Base-by-base conservation (phyloP, 1,140 invertebrate genomes). In the Penaeus indicus region DNA sequence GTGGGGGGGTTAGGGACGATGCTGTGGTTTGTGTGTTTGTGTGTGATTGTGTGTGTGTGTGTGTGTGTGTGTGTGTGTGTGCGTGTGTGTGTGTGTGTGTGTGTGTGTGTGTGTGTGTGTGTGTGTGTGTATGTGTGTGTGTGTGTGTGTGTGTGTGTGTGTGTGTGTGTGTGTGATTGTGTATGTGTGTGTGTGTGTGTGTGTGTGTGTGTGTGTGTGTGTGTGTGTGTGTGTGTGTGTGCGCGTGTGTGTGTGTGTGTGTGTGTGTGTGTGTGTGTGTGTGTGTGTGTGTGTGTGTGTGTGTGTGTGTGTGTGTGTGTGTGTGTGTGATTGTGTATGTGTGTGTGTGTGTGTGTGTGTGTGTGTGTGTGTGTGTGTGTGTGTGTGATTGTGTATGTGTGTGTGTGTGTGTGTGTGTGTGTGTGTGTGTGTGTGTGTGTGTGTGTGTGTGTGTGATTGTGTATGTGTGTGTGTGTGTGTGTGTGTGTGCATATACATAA, bases 251-350 rank as follows among this genome's bases (percentile, higher is more conserved):
- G n/a, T 72, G 2, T 72, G 10, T 72, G n/a, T 72, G n/a, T 72
- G 38, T 25, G n/a, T 72, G n/a, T 72, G n/a, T 72, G n/a, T 72
- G 4, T 72, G n/a, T 72, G n/a, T 72, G n/a, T 72, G n/a, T 72
- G n/a, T 72, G n/a, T 72, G n/a, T 72, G 10, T 72, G n/a, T 72
- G 10, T 10, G n/a, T 72, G 27, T 72, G n/a, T 72, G n/a, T 72
- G n/a, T n/a, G n/a, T 72, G n/a, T 72, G n/a, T 72, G n/a, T 72
- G n/a, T 72, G n/a, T 72, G n/a, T 72, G 10, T 75, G n/a, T 75
- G 27, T 75, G n/a, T 75, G n/a, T 75, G 7, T 75, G n/a, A 13
- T 42, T 47, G 42, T 72, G n/a, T 72, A 16, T 72, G n/a, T 25
- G n/a, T 72, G 2, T 72, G 10, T 72, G n/a, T 72, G n/a, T 72